phyloP scores from a whole-genome alignment of 1,140 invertebrate genomes.

The Zaprionus ornatus region DNA sequence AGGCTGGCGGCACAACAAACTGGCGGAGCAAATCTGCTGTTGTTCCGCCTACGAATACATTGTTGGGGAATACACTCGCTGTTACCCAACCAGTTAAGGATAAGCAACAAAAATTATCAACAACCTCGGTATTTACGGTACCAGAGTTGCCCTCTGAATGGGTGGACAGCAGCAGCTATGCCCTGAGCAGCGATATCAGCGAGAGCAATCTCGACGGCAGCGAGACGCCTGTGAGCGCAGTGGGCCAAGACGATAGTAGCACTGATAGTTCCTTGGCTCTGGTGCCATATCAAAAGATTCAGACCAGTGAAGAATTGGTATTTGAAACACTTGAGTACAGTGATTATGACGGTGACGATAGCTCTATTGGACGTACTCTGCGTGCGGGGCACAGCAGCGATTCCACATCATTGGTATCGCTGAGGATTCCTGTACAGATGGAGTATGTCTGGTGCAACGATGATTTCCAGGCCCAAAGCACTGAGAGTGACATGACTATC shows the following conservation, averaged over 20 bases:
- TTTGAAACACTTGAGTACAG: background rate
- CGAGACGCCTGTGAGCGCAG: background rate
- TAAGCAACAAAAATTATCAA: background rate
- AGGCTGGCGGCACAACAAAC: conserved; percentile 45
- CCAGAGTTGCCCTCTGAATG: background rate
- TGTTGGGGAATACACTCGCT: background rate
- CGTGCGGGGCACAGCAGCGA: background rate
- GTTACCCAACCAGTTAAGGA: too few relatives aligned
- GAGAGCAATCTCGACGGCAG: background rate
- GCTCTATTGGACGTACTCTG: background rate
- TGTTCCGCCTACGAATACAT: background rate
- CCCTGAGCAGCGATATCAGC: background rate
- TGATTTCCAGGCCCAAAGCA: conserved; percentile 33
- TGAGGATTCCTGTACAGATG: conserved; percentile 44
- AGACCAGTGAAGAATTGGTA: conserved; percentile 18
- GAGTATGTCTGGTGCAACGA: conserved; percentile 58
- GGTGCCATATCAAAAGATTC: conserved; percentile 35
- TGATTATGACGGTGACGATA: background rate
- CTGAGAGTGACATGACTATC: conserved; percentile 59
- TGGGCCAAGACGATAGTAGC: background rate
- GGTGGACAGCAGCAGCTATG: background rate
- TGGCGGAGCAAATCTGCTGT: background rate
- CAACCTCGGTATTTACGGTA: background rate
- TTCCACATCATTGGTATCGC: conserved; percentile 36
- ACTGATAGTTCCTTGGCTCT: conserved; percentile 24